These are phyloP conservation scores for Phaethon lepturus DNA, from an alignment of 2,113 vertebrate genomes.

Conservation along the genomic window DNA sequence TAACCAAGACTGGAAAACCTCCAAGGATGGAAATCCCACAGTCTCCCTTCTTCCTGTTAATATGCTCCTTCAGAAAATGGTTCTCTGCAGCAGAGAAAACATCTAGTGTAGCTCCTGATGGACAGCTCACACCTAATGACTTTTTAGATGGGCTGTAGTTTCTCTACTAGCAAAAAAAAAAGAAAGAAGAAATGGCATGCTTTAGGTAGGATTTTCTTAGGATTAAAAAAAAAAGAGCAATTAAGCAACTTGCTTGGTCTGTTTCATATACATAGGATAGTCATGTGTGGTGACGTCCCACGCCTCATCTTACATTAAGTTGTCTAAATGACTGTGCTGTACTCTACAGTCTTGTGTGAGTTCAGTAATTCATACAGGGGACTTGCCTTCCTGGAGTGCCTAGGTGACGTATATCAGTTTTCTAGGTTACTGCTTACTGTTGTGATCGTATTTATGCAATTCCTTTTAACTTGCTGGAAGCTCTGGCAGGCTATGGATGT, in stretches of 20 bases:
- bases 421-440: neutral
- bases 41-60: neutral
- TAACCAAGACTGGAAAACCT: neutral
- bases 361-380: neutral
- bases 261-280: neutral
- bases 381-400: neutral
- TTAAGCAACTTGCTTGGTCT: neutral
- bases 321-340: neutral
- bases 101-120: neutral
- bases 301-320: neutral
- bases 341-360: neutral
- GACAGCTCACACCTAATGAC: neutral
- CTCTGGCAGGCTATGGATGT: neutral
- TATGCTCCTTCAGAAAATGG: neutral
- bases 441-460: neutral
- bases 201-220: neutral
- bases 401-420: neutral
- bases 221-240: neutral
- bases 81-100: neutral
- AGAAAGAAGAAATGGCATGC: neutral
- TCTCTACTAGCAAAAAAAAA: neutral
- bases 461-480: neutral
- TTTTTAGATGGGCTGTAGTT: neutral
- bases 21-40: neutral
- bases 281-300: neutral